Base-by-base conservation (phyloP, 92 coral and sea anemone genomes). In the Bergia puertoricense region DNA sequence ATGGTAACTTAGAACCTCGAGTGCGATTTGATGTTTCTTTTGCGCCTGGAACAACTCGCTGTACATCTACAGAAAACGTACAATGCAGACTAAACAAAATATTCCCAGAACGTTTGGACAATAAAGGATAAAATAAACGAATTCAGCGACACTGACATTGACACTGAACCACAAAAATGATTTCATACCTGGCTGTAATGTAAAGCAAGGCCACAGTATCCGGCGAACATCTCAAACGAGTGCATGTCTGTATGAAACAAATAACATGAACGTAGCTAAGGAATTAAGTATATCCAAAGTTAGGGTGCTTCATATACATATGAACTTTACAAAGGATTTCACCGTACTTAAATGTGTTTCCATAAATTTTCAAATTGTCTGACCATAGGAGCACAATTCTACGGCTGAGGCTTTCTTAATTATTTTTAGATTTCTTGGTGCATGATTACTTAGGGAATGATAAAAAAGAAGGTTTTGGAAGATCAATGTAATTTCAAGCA, bases 141-240 rank as follows among this genome's bases (percentile, higher is more conserved):
- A 11, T 8, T 6, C 2, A 51, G 57, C 7, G 57, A 8, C 57
- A 51, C 15, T 6, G 23, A 44, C 7, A 76, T 76, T 41, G 56
- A 76, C 0, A 44, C 23, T 76, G 80, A 80, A 37, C 6, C 20
- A 80, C 10, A 30, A 42, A 79, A 30, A 46, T 8, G n/a, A 44
- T 36, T 84, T n/a, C 92, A 0, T 65, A 96, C 98, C 96, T 96
- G 96, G 37, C 98, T 95, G 91, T 97, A 97, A 57, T 96, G 99
- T 56, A 97, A 85, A 11, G 99, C 98, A 46, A 97, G 91, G 6
- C 99, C 99, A 59, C 99, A 97, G 22, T 97, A 97, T 8, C 99
- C 98, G 48, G 99, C 99, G 65, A 97, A 97, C 88, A 95, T 85
- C 45, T 92, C 94, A 90, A 97, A 97, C 43, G 99, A 86, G 30